Conservation (phyloP, 2,888 invertebrate species). For the Temnothorax rugatulus region DNA sequence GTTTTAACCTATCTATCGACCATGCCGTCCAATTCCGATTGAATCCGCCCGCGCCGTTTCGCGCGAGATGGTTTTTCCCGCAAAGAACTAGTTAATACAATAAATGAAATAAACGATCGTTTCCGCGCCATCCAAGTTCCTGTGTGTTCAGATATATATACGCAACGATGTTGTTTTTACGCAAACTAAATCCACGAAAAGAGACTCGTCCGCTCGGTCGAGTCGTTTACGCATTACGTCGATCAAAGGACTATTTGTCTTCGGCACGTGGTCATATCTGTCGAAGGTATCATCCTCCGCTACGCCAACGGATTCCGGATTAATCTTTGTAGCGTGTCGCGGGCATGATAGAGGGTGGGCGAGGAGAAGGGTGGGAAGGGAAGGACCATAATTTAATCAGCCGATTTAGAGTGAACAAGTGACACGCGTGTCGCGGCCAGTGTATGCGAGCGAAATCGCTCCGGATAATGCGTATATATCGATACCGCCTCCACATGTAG, state of each 20-base stretch:
- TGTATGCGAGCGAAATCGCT: conserved; percentile 56
- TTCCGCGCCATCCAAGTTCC: background rate
- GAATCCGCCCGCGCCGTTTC: conserved; percentile 26
- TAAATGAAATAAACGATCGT: conserved; percentile 12
- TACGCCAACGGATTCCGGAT: conserved; percentile 35
- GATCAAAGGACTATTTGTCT: conserved; percentile 42
- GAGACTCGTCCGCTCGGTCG: background rate
- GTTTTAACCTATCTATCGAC: conserved; percentile 45
- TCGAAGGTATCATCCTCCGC: conserved; percentile 39
- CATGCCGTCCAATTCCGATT: conserved; percentile 40
- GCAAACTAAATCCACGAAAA: conserved; percentile 13
- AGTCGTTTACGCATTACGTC: conserved; percentile 7
- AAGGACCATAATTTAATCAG: conserved; percentile 56
- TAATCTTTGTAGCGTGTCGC: conserved; percentile 44
- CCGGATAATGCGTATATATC: conserved; percentile 50
- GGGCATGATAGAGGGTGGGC: background rate
- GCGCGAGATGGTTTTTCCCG: background rate
- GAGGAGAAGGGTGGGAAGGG: background rate
- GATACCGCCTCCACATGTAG: conserved; percentile 1
- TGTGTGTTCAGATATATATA: background rate
- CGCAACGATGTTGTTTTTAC: background rate
- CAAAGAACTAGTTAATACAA: conserved; percentile 20
- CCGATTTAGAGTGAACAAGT: conserved; percentile 59
- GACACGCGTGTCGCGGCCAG: conserved; percentile 54
- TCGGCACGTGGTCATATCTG: conserved; percentile 38